Evolutionary conservation across 1,140 invertebrate species (phyloP).

Genomic region (Notospermus geniculatus): DNA sequence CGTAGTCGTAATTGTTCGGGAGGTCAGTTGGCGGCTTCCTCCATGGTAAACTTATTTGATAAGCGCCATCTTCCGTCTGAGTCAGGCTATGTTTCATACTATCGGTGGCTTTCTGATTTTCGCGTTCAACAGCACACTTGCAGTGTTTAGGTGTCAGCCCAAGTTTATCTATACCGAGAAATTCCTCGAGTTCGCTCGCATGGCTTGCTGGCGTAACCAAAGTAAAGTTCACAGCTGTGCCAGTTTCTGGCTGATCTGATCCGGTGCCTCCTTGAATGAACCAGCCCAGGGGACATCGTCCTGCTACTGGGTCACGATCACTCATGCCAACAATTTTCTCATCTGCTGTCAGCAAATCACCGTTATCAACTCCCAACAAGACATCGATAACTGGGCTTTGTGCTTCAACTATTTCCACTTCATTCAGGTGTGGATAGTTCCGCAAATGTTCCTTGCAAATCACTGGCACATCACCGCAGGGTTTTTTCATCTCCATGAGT

Average conservation of each 20-base stretch:
- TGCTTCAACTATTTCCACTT: not conserved
- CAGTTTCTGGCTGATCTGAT: not conserved
- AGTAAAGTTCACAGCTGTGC: not conserved
- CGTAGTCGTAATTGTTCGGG: slow-evolving; percentile 1
- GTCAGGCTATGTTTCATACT: not conserved
- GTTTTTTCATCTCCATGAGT: slow-evolving; percentile 6
- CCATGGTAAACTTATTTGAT: not conserved
- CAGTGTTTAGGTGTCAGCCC: not conserved
- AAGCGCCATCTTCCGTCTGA: not conserved
- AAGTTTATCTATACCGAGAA: not conserved
- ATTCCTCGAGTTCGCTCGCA: not conserved
- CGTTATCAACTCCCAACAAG: not conserved
- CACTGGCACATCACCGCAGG: slow-evolving; percentile 1
- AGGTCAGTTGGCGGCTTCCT: not conserved
- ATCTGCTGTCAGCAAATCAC: not conserved
- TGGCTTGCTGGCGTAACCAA: not conserved
- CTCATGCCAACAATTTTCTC: not conserved
- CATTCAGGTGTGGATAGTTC: not conserved
- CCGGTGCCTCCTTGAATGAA: not conserved
- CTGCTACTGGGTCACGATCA: not conserved
- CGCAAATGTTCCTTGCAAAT: not conserved
- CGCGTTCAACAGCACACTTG: not conserved
- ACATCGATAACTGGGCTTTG: not conserved
- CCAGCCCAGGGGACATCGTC: not conserved
- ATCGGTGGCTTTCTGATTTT: not conserved